phyloP scores from a whole-genome alignment of 2,888 invertebrate genomes.

The Morpho deidamia region DNA sequence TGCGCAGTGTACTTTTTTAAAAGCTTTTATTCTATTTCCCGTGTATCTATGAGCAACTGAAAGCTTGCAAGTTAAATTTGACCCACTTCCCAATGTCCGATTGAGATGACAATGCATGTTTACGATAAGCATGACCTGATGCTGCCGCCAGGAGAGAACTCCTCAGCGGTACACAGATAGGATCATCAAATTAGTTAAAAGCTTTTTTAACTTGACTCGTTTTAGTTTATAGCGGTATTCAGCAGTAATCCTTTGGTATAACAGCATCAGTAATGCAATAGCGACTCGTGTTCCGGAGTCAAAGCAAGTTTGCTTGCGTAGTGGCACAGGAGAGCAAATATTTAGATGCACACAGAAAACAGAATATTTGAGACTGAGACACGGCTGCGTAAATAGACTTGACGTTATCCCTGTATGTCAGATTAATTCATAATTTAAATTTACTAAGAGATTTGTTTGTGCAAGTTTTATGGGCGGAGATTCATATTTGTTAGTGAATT shows the following conservation, averaged over 20 bases:
- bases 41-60: no score
- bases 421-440: constrained; percentile 25
- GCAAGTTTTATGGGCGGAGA: constrained; percentile 18
- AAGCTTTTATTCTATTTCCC: no score
- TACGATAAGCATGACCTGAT: no score
- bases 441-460: constrained; percentile 27
- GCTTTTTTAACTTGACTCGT: no score
- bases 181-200: no score
- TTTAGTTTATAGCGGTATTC: no score
- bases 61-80: no score
- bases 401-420: constrained; percentile 41
- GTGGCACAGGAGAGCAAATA: constrained; percentile 55
- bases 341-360: constrained; percentile 58
- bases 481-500: constrained; percentile 7
- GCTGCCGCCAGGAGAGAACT: no score
- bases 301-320: constrained; percentile 58
- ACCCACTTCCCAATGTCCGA: no score
- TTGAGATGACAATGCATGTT: no score
- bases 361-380: constrained; percentile 44
- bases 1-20: no score
- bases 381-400: constrained; percentile 40
- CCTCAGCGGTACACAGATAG: no score
- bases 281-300: constrained; percentile 30
- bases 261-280: constrained; percentile 35
- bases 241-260: constrained; percentile 32